Evolutionary conservation across 92 coral and sea anemone species (phyloP), one percentile per base, ranked within the genome.

Genomic region (Phenganax subtilis): DNA sequence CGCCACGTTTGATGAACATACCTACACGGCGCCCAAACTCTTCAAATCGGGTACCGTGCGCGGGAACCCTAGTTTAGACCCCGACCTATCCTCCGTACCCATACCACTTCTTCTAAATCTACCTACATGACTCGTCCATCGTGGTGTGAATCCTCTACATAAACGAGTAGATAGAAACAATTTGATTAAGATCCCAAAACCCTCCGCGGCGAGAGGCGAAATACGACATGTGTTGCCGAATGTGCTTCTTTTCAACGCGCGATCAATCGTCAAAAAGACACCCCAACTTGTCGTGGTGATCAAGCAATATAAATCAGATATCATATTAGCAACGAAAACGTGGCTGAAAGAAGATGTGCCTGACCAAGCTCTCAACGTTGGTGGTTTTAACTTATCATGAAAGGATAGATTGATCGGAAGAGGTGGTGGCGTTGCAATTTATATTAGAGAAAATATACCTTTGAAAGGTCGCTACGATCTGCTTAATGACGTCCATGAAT

Each of bases 181-280:
- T 44, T n/a, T 70, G 54, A 70, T 70, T 70, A 30, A 70, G 75
- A 70, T 70, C 54, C 55, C 75, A 30, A 70, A 12, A 70, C 44
- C 75, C 3, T 31, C 75, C 44, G 54, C 75, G 55, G 29, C 29
- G 75, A 54, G 75, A 12, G 16, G 54, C 44, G 29, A 70, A 25
- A 52, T 12, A 70, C 16, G 56, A 68, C 54, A 70, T 37, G 20
- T 30, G 9, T 52, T 74, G 79, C 79, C 79, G 54, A 72, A 72
- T 72, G 77, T 72, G 77, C 17, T 72, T 44, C 77, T 72, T 28
- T 72, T 72, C 51, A 72, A 52, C 54, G 79, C 79, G 28, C 79
- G 79, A 55, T 74, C 79, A 74, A 74, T 74, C 14, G 16, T 52
- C 1, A 74, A 74, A 12, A 74, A 74, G 25, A 74, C 52, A 74